Percentiles rank a stretch among this genome's conserved stretches.
Conservation (phyloP, 2,888 invertebrate genomes). For the Ochropleura plecta region DNA sequence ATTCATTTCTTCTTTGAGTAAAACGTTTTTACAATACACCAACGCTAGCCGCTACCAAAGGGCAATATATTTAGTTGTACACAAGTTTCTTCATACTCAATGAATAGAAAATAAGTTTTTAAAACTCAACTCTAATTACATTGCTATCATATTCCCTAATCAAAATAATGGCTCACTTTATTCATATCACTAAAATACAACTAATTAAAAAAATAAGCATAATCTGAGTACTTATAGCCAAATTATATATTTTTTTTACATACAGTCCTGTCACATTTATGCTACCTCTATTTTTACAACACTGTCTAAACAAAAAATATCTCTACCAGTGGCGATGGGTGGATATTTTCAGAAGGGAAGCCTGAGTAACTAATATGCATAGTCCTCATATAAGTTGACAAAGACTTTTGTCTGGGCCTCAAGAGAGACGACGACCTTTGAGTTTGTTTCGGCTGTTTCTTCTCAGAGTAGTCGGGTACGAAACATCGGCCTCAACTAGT, state of each 20-base stretch:
- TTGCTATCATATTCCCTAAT: constrained; percentile 4
- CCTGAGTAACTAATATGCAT: no score
- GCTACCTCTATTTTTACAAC: neutral
- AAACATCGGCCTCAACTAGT: no score
- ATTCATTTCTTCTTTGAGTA: neutral
- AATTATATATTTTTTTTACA: neutral
- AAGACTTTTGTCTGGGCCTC: no score
- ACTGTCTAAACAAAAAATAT: neutral
- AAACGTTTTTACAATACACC: neutral
- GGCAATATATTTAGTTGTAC: neutral
- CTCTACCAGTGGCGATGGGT: neutral
- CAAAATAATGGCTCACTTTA: constrained; percentile 9
- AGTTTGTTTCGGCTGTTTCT: no score
- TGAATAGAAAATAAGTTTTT: neutral
- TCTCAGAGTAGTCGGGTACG: no score
- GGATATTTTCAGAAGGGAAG: no score
- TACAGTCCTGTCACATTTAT: neutral
- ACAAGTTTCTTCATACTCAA: neutral
- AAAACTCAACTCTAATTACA: neutral
- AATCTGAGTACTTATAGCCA: neutral
- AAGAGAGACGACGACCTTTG: no score
- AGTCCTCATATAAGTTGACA: no score
- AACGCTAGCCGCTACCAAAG: neutral
- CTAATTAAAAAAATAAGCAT: neutral
- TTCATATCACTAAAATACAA: neutral